Evolutionary conservation across 1,140 invertebrate species (phyloP), one percentile per base, ranked within the genome.

Genomic region (Drosophila paulistorum): DNA sequence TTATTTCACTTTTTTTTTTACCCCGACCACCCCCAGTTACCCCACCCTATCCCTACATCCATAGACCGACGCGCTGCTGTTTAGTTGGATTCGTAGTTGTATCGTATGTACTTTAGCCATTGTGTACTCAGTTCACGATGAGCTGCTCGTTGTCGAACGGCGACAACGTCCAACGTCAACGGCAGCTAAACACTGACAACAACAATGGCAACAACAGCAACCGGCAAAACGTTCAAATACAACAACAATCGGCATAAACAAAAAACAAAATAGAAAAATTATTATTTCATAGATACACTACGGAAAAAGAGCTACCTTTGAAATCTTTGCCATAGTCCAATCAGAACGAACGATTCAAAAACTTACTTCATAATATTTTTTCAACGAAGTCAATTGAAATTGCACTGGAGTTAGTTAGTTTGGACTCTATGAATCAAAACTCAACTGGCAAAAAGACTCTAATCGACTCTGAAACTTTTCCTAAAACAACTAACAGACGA

Each of bases 41-140:
- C 7, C 14, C 2, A 7, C 17, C 14, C 17, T 20, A 20, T 51
- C 6, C 42, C 5, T n/a, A 14, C n/a, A 45, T 10, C 45, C 20
- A 39, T 39, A 39, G 37, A 39, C 30, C 30, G 45, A 20, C 42
- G n/a, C 55, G 20, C 23, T 62, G 37, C 37, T 39, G 37, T 39
- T 39, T 39, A 39, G 37, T 30, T 30, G 30, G 13, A 39, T 39
- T 39, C 64, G 79, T 61, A 55, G 58, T 55, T 41, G 59, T 55
- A 64, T 48, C 67, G 79, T 84, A 68, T 90, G 85, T 89, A 89
- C 80, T 89, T 89, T 84, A 84, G 77, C 80, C 84, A 87, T 87
- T 87, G 83, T 87, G 83, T 87, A 89, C 83, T 80, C 83, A 83
- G 84, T 80, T 74, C 83, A 83, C 83, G 84, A 79, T 83, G 77